Conservation (phyloP, 2,888 invertebrate species). For the Nomada ruficornis region DNA sequence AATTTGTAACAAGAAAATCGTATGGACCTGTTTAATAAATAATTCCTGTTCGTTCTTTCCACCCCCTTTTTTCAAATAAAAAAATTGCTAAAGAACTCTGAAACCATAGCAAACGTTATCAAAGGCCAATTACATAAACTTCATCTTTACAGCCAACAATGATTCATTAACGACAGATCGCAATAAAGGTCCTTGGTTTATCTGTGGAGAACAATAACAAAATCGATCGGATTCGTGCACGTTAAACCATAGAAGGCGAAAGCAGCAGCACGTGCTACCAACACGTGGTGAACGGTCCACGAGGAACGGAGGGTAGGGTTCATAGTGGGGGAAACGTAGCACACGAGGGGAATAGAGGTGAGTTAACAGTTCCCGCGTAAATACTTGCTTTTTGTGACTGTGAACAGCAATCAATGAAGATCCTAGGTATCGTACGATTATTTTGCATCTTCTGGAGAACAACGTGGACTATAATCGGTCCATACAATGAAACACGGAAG, state of each 20-base stretch:
- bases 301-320: not conserved
- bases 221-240: conserved; percentile 34
- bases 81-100: too few relatives aligned
- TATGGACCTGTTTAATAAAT: too few relatives aligned
- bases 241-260: conserved; percentile 21
- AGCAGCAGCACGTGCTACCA: conserved; percentile 46
- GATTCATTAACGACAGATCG: conserved; percentile 7
- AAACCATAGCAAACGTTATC: too few relatives aligned
- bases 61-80: too few relatives aligned
- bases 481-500: not conserved
- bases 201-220: conserved; percentile 30
- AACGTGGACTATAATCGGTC: not conserved
- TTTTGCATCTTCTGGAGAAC: not conserved
- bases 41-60: too few relatives aligned
- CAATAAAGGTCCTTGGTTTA: conserved; percentile 25
- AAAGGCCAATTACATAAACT: conserved; percentile 19
- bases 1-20: too few relatives aligned
- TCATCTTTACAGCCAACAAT: not conserved
- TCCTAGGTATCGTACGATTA: not conserved
- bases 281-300: conserved; percentile 48
- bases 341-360: not conserved
- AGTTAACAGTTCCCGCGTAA: conserved; percentile 27
- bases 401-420: not conserved
- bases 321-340: not conserved
- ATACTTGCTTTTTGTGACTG: conserved; percentile 33